Conservation (phyloP, 2,888 invertebrate species). For the Ennomos erosarius region DNA sequence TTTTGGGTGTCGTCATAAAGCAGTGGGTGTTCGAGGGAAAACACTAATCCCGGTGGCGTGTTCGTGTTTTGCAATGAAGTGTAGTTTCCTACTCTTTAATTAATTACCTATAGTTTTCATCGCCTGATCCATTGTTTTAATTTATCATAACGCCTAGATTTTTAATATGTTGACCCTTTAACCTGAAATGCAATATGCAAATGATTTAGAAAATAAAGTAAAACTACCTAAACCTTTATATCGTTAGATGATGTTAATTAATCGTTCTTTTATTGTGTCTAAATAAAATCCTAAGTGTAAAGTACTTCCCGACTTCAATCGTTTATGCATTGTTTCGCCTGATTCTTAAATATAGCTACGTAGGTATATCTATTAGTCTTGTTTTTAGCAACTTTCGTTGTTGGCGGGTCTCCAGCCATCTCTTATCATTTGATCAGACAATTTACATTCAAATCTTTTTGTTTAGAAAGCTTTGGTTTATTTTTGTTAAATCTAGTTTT, state of each 20-base stretch:
- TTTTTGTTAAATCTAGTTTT: conserved; percentile 21
- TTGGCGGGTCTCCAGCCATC: conserved; percentile 30
- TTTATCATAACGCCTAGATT: too few species aligned
- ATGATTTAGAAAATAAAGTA: too few species aligned
- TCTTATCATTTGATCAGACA: conserved; percentile 30
- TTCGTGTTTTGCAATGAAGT: conserved; percentile 8
- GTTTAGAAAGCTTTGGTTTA: conserved; percentile 23
- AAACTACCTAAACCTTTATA: too few species aligned
- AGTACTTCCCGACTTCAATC: not conserved
- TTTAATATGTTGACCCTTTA: too few species aligned
- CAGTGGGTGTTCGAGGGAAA: conserved; percentile 29
- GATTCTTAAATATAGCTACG: conserved; percentile 21
- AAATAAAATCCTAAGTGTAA: too few species aligned
- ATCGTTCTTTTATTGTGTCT: not conserved
- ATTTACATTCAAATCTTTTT: conserved; percentile 25
- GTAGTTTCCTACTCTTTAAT: conserved; percentile 20
- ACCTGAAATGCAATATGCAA: too few species aligned
- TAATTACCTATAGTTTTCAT: conserved; percentile 23
- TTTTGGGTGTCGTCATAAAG: conserved; percentile 31
- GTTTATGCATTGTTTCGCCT: conserved; percentile 23
- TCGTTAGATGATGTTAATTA: too few species aligned
- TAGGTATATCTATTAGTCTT: conserved; percentile 19
- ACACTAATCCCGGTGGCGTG: conserved; percentile 17
- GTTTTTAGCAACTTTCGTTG: conserved; percentile 21
- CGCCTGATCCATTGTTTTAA: too few species aligned